Evolutionary conservation across 2,888 invertebrate genomes (phyloP).

Genomic region (Coenonympha glycerion): DNA sequence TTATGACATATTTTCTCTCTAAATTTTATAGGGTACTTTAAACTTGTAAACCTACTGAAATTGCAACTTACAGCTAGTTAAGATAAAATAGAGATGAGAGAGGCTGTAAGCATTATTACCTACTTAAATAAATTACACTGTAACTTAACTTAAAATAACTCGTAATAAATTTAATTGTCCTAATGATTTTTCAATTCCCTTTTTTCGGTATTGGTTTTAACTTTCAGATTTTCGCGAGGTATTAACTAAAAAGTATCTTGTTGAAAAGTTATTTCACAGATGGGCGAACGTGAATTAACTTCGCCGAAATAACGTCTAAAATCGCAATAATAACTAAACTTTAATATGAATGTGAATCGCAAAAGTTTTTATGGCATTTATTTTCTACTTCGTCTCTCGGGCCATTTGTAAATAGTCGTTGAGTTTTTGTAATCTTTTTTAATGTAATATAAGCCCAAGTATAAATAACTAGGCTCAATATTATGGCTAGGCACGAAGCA

Average conservation of each 20-base stretch:
- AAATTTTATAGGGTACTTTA: conserved; percentile 15
- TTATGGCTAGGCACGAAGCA: too few relatives aligned
- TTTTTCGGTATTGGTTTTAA: too few relatives aligned
- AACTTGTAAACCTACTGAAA: not conserved
- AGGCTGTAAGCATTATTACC: too few relatives aligned
- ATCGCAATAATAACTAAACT: conserved; percentile 16
- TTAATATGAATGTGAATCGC: conserved; percentile 5
- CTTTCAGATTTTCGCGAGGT: too few relatives aligned
- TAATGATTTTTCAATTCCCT: too few relatives aligned
- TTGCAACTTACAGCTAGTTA: too few relatives aligned
- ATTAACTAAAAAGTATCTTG: conserved; percentile 9
- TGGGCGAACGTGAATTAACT: conserved; percentile 3
- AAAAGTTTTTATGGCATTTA: conserved; percentile 9
- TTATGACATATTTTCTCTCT: conserved; percentile 32
- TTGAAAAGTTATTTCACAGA: conserved; percentile 7
- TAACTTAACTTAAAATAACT: too few relatives aligned
- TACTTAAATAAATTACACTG: too few relatives aligned
- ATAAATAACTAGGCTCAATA: too few relatives aligned
- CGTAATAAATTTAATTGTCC: too few relatives aligned
- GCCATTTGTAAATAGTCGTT: not conserved
- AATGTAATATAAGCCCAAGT: too few relatives aligned
- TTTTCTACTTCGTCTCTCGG: conserved; percentile 1
- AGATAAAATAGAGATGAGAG: too few relatives aligned
- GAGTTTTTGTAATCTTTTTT: not conserved
- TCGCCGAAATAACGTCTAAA: conserved; percentile 13